Conservation (phyloP, 2,888 invertebrate genomes). For the Mimas tiliae region DNA sequence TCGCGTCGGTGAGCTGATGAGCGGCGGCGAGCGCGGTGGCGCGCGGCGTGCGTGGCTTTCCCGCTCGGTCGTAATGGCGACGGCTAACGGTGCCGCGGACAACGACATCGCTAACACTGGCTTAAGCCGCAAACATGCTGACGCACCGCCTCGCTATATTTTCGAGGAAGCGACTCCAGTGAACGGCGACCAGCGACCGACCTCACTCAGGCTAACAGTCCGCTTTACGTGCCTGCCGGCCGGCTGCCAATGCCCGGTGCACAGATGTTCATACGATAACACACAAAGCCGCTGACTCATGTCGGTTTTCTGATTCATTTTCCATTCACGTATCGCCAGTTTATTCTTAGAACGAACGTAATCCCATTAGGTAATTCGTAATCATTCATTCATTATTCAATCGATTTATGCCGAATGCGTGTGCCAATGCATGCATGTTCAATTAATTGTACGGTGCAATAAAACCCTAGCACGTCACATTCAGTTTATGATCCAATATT, state of each 20-base stretch:
- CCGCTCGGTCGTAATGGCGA: slow-evolving; percentile 42
- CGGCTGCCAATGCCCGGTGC: slow-evolving; percentile 40
- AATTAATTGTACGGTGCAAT: background rate
- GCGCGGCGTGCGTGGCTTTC: slow-evolving; percentile 36
- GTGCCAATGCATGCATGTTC: background rate
- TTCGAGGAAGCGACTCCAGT: slow-evolving; percentile 54
- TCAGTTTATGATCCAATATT: background rate
- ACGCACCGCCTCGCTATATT: slow-evolving; percentile 57
- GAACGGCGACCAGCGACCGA: slow-evolving; percentile 26
- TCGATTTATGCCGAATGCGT: background rate
- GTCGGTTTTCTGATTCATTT: slow-evolving; percentile 62
- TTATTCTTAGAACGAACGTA: slow-evolving; percentile 55
- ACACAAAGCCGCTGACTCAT: slow-evolving; percentile 62
- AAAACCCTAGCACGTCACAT: background rate
- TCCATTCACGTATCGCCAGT: slow-evolving; percentile 59
- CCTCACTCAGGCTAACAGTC: slow-evolving; percentile 51
- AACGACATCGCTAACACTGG: slow-evolving; percentile 67
- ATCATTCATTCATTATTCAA: slow-evolving; percentile 29
- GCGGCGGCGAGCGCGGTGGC: slow-evolving; percentile 38
- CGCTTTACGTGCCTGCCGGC: slow-evolving; percentile 55
- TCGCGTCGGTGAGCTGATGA: slow-evolving; percentile 33
- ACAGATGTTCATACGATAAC: slow-evolving; percentile 69
- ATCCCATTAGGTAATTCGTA: slow-evolving; percentile 39
- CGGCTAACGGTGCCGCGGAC: slow-evolving; percentile 75
- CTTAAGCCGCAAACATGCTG: slow-evolving; percentile 66